Percentiles rank a stretch among this genome's conserved stretches.
Conservation (phyloP, 2,797 vertebrate genomes). For the Lagodon rhomboides region DNA sequence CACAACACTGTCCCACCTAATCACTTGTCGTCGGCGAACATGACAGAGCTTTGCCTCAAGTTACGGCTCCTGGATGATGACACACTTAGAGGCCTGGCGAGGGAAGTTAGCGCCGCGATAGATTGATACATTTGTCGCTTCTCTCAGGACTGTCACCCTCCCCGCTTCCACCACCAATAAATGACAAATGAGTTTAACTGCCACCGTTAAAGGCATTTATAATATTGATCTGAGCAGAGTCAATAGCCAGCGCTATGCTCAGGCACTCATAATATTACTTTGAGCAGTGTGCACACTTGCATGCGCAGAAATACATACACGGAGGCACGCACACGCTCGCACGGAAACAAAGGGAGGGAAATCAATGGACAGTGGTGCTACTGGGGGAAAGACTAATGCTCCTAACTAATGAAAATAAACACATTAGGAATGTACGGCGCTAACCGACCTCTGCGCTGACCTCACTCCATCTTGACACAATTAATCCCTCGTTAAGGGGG, state of each 20-base stretch:
- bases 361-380: constrained; percentile 90
- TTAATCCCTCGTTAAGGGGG: constrained; percentile 88
- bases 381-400: constrained; percentile 92
- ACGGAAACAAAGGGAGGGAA: constrained; percentile 64
- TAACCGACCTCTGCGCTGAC: constrained; percentile 76
- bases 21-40: constrained; percentile 72
- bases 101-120: constrained; percentile 68
- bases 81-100: constrained; percentile 72
- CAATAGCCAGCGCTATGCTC: constrained; percentile 91
- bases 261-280: constrained; percentile 93
- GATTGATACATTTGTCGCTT: constrained; percentile 89
- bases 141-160: constrained; percentile 73
- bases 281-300: constrained; percentile 80
- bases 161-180: constrained; percentile 82
- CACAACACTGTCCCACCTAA: constrained; percentile 68
- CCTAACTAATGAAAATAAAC: constrained; percentile 92
- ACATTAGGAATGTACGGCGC: constrained; percentile 85
- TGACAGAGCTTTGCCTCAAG: constrained; percentile 77
- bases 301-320: constrained; percentile 63
- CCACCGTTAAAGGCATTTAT: constrained; percentile 88
- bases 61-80: constrained; percentile 80
- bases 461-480: constrained; percentile 88
- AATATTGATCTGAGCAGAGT: constrained; percentile 91
- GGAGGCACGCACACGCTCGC: constrained; percentile 20
- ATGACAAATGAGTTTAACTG: constrained; percentile 92